Evolutionary conservation across 2,888 invertebrate species (phyloP), one percentile per base, ranked within the genome.

Genomic region (Hirudinaria manillensis): DNA sequence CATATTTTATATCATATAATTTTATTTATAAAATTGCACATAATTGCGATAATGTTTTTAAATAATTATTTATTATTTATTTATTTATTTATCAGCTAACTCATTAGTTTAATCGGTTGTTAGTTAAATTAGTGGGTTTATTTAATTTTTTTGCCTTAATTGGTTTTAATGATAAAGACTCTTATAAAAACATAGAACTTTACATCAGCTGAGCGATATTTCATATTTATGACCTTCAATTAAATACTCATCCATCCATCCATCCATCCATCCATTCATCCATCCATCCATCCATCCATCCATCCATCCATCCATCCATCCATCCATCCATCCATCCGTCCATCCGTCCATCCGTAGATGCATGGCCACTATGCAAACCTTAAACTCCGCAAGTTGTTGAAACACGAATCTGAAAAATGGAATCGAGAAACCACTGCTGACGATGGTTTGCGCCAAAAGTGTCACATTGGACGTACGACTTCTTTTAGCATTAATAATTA

Each of bases 351-450:
- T 24, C 13, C 24, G 3, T 45, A 73, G 73, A 73, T 73, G 73
- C 73, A 73, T 65, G 73, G 73, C n/a, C 73, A 73, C 32, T 73
- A 73, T 36, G 4, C 73, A 32, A 73, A 34, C 36, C 19, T 61
- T 13, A 61, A 36, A 21, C 38, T 73, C 16, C 51, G 56, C 2
- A 29, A 24, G 36, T 34, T 73, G 73, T 34, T 73, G 56, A 73
- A 65, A 61, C 56, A 73, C 34, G 73, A 73, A 21, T 16, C 21
- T 32, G 55, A 29, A 21, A 72, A 72, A 16, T 55, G 16, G 55
- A 51, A 21, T 16, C 13, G 55, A 38, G 45, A 36, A 68, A 16
- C 34, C 32, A 1, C n/a, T 29, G 6, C 68, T 13, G 7, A 32
- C 13, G 32, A 68, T 6, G 21, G 68, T n/a, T 32, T 32, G n/a